phyloP scores from a whole-genome alignment of 1,140 invertebrate species.

The Trichonephila inaurata region DNA sequence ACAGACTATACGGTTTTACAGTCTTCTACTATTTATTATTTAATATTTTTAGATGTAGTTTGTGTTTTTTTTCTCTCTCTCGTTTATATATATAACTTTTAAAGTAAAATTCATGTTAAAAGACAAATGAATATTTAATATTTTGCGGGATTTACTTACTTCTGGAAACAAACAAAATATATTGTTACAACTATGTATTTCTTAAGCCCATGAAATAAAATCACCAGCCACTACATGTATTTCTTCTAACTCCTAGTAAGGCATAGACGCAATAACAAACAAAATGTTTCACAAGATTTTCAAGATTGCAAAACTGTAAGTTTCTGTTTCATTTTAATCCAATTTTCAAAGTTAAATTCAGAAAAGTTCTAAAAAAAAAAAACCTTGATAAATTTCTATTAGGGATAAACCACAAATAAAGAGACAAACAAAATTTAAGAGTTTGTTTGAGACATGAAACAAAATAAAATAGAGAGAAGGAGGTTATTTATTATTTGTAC shows the following conservation, averaged over 20 bases:
- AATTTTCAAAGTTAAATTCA: neutral
- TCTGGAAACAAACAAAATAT: too few relatives aligned
- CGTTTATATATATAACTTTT: too few relatives aligned
- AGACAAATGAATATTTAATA: too few relatives aligned
- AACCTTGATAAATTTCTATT: neutral
- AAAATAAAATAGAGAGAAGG: neutral
- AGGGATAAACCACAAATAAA: neutral
- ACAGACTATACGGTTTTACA: too few relatives aligned
- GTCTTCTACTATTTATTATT: too few relatives aligned
- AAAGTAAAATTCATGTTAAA: too few relatives aligned
- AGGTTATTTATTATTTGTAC: neutral
- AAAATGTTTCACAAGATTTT: neutral
- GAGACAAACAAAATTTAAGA: neutral
- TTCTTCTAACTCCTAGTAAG: neutral
- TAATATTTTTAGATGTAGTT: too few relatives aligned
- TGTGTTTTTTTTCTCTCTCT: too few relatives aligned
- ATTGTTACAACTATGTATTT: too few relatives aligned
- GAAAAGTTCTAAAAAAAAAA: neutral
- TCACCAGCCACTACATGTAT: neutral
- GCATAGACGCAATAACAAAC: neutral
- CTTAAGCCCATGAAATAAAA: neutral
- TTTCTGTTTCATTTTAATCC: neutral
- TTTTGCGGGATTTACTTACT: too few relatives aligned
- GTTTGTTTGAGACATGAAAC: neutral
- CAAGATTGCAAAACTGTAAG: neutral